Base-by-base conservation (phyloP, 2,113 vertebrate genomes). In the Xiphophorus maculatus region DNA sequence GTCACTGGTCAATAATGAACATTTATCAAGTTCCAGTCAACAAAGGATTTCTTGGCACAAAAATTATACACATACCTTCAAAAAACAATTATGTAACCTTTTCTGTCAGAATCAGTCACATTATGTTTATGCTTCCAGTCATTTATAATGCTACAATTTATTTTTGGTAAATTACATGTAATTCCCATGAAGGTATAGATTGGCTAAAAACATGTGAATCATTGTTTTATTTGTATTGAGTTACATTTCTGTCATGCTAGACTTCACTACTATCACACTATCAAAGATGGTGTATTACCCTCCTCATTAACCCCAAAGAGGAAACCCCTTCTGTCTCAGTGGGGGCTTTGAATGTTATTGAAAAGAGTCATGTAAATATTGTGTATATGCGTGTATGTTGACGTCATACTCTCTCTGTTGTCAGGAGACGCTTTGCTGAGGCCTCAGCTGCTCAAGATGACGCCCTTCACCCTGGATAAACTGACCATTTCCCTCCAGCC, bases 361-460 rank as follows among this genome's bases (percentile, higher is more conserved):
- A 17, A 51, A 27, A 63, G 60, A 73, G 66, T 66, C 28, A 17
- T 66, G 40, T 54, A 33, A 63, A 76, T 74, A 62, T 51, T 62
- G 32, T 40, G 28, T 19, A 35, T 9, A 35, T 35, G 8, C 8
- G 51, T 63, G 51, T 44, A 27, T 28, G 63, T 44, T 74, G 60
- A 82, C 28, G 5, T 28, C 30, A 7, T 73, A 37, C 69, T 83
- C 15, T 2, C 14, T 19, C 63, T 71, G 27, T 84, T 69, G 77
- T n/a, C 81, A 97, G 96, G 89, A 4, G 96, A 97, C 17, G 83
- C 81, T 66, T 89, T 98, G 68, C 92, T 94, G 88, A 97, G 94
- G 73, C 97, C 97, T 1, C 94, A 88, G 74, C 89, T 96, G 71
- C 91, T 96, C 89, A 95, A 95, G 85, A 88, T 91, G 0, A 42